Base-by-base conservation (phyloP, 2,888 invertebrate species). In the Hirtodrosophila cameraria region DNA sequence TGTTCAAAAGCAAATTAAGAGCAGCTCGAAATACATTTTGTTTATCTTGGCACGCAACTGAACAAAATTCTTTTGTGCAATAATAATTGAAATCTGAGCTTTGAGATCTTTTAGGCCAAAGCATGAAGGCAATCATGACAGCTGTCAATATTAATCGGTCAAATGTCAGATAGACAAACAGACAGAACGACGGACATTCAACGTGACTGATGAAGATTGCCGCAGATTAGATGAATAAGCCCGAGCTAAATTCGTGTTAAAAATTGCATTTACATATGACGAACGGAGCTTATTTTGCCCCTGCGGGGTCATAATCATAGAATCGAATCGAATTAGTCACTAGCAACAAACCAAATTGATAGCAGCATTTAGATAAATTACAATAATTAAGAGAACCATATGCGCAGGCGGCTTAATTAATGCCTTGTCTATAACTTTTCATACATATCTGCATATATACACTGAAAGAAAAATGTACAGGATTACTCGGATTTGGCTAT, bases 61-160 rank as follows among this genome's bases (percentile, higher is more conserved):
- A 46, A n/a, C n/a, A n/a, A 48, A 61, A 61, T 61, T 63, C 57
- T 58, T 63, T 41, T 8, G 16, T 55, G 62, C 53, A 69, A 52
- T 69, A n/a, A n/a, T 30, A 41, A 2, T 3, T 39, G 4, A 67
- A 67, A 71, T 72, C 68, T 31, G 55, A 59, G 45, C 49, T 46
- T 41, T 2, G 55, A n/a, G 71, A 76, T 76, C 71, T 57, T 45
- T 53, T 69, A 28, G 31, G 46, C 35, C 46, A 49, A 38, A 65
- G 66, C 74, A 66, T 63, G 73, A 67, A 67, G 49, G 72, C 79
- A 83, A 76, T 81, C 83, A 81, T 81, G 82, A 75, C 83, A 81
- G 84, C 84, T 83, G 82, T 70, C 82, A 77, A 75, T 82, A 76
- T 77, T 68, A 83, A 82, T 83, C 81, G 80, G 80, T 67, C 83